Evolutionary conservation across 2,888 invertebrate species (phyloP), one percentile per base, ranked within the genome.

Genomic region (Melieria crassipennis): DNA sequence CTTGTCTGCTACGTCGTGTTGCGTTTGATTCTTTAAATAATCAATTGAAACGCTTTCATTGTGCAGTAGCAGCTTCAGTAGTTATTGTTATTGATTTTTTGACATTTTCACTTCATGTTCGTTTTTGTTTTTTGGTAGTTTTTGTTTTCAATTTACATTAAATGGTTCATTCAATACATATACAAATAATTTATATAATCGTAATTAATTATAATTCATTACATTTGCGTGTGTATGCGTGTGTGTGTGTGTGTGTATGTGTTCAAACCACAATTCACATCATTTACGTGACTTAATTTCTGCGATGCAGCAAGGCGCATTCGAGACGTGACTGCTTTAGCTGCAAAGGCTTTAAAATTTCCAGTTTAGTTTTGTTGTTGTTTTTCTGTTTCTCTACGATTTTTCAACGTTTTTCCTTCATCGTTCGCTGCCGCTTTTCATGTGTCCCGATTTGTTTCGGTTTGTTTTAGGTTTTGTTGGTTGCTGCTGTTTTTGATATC

Each of bases 81-180:
- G 61, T 61, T 69, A 62, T 69, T 69, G 52, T 64, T 42, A 48
- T 58, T 42, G 11, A n/a, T 64, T 43, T 11, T 56, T 42, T 62
- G 9, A 9, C 42, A 7, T 11, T 56, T 69, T 30, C 30, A 30
- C 30, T 30, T 30, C 45, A 10, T 11, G 7, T 47, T 55, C 47
- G 46, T 45, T 52, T 55, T 69, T 45, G 55, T 57, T 58, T 64
- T 65, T 65, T 48, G 61, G 60, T 71, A 58, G 62, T 65, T 13
- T 65, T 72, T 64, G 48, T 69, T n/a, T 68, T 62, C 45, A 46
- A 30, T 58, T 73, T 70, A 70, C 70, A 68, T 70, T 60, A 60
- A 70, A 65, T 74, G 67, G 62, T 70, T 68, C 73, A 74, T 68
- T 72, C 65, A 74, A 73, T 73, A 72, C 72, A 72, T 72, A 66